Evolutionary conservation across 2,113 vertebrate genomes (phyloP), one percentile per base, ranked within the genome.

Genomic region (Dipodomys stephensi): DNA sequence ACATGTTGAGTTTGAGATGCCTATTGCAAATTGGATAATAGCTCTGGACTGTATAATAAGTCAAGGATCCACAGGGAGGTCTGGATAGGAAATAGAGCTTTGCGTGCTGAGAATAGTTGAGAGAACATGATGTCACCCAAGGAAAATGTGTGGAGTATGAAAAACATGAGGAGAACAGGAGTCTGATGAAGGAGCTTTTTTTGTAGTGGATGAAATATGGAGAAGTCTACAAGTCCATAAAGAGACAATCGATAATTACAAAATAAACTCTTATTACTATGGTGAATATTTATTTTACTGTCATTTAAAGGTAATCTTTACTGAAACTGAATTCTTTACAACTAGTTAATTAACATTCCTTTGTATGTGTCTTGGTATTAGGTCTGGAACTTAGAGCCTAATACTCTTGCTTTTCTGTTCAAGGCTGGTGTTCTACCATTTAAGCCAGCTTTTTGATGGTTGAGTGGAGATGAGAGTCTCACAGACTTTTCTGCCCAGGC

Each of bases 81-180:
- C 69, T 93, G 44, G 16, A 8, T 25, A 94, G 25, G 49, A 78
- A 80, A 28, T 83, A n/a, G 53, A 95, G 39, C 39, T 39, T 62
- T 27, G n/a, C 19, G 19, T 25, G 22, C 30, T 18, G 19, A 30
- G 13, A 44, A 64, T 78, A 46, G 46, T 85, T 49, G 12, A 28
- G 20, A 73, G 9, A 39, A 7, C 9, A 71, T 91, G 35, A 53
- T 25, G 18, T 69, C 83, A 69, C 9, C 67, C 15, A 62, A 57
- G 20, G 30, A 64, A 30, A 79, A 64, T 76, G 35, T 64, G 35
- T 79, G 15, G 35, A 64, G 35, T 67, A 69, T 44, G 77, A 57
- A 78, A 46, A 91, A 19, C 46, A 16, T n/a, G 46, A 81, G 39
- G 35, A 71, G 82, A 53, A 27, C 2, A 27, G 46, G 11, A 91